Evolutionary conservation across 23 tunicate species (phyloP), one percentile per base, ranked within the genome.

Genomic region (Ciona savignyi): DNA sequence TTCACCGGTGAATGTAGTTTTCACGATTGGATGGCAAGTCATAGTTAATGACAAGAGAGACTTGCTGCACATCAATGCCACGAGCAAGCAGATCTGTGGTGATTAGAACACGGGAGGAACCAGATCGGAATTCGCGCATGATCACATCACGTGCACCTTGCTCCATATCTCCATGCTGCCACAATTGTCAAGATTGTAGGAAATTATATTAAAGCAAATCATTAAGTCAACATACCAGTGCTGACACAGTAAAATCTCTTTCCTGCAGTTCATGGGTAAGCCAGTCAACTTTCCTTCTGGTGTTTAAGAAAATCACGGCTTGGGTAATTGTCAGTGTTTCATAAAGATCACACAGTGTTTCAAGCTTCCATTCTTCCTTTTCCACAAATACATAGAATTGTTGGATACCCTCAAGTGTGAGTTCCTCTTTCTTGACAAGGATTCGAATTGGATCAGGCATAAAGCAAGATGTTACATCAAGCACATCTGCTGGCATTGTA

Each of bases 21-120:
- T 94, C 99, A 29, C 99, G 84, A 69, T 94, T 94, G 32, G 99
- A 82, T 0, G 99, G 99, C 75, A 93, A 78, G 71, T 94, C 99
- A 62, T 82, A 94, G 66, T 94, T 94, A 0, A 94, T 94, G 29
- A 94, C 99, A 30, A 94, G 82, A 4, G 99, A 94, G 30, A 94
- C 99, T 86, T 94, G 99, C 62, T 93, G 98, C 33, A 93, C 98
- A 56, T 93, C 99, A 64, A 94, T 94, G 21, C 99, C 99, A 60
- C 99, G 86, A 35, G 99, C 99, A 11, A 94, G 80, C 28, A 94
- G 72, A 75, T 94, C 99, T 33, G 99, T 94, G 2, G 99, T 94
- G 70, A 94, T 87, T 3, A 94, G 70, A 27, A 94, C 99, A 23
- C 99, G 79, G 4, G 99, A 87, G 25, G 97, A 90, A 4, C 99